These are phyloP conservation scores for Eptesicus fuscus DNA, from an alignment of 2,113 vertebrate species.

Conservation along the genomic window DNA sequence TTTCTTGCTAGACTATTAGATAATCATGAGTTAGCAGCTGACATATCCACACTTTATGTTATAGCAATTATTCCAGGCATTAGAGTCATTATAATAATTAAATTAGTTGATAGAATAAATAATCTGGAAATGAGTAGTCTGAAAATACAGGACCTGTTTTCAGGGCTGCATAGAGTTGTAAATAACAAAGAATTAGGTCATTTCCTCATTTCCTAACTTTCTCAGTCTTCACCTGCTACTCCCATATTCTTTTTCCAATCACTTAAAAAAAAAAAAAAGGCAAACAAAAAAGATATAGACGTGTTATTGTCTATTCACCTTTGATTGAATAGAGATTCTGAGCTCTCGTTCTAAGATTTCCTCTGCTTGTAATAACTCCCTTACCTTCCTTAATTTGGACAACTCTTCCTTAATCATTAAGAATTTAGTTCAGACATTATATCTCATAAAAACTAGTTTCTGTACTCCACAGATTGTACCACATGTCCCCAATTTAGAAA, in stretches of 20 bases:
- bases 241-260: neutral
- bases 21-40: neutral
- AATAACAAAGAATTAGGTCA: neutral
- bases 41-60: neutral
- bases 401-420: neutral
- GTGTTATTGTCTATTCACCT: neutral
- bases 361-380: neutral
- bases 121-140: neutral
- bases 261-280: neutral
- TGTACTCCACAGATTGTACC: neutral
- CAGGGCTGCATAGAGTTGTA: neutral
- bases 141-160: neutral
- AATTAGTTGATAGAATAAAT: neutral
- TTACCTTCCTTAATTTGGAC: neutral
- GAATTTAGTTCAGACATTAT: neutral
- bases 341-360: neutral
- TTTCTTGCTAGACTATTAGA: neutral
- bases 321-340: neutral
- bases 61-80: neutral
- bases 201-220: neutral
- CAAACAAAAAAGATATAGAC: neutral
- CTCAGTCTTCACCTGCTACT: neutral
- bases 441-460: neutral
- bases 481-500: neutral
- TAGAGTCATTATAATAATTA: neutral